phyloP scores from a whole-genome alignment of 2,113 vertebrate species.

The Phalacrocorax carbo region DNA sequence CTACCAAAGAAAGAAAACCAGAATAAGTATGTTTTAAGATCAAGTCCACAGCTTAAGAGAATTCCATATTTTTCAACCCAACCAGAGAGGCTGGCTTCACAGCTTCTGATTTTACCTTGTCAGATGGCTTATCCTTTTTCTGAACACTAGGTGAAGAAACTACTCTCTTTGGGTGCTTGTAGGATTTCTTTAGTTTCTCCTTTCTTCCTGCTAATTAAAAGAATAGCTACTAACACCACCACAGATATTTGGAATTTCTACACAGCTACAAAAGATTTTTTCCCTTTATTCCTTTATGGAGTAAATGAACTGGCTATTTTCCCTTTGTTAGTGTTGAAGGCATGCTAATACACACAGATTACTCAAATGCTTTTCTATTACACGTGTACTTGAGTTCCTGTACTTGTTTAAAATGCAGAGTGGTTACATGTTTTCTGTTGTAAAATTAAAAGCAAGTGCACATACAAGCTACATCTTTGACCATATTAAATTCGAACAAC shows the following conservation, averaged over 20 bases:
- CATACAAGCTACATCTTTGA: neutral
- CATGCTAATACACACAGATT: neutral
- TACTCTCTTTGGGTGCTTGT: conserved; percentile 86
- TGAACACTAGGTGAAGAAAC: conserved; percentile 87
- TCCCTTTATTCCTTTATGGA: neutral
- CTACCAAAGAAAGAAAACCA: conserved; percentile 59
- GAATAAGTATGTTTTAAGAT: neutral
- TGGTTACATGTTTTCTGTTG: neutral
- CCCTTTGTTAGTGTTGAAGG: neutral
- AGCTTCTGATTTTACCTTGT: conserved; percentile 80
- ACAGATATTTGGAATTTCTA: neutral
- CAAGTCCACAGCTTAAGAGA: neutral
- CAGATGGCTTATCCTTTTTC: conserved; percentile 85
- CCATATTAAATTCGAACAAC: neutral
- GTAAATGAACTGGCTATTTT: neutral
- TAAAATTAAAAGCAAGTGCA: neutral
- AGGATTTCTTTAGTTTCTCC: conserved; percentile 85
- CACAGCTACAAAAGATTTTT: neutral
- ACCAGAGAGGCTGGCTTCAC: neutral
- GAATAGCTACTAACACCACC: neutral
- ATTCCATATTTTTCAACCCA: neutral
- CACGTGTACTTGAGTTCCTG: neutral
- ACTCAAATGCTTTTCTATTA: neutral
- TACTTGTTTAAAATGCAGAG: neutral
- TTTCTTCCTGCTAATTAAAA: conserved; percentile 73